phyloP scores from a whole-genome alignment of 2,113 vertebrate genomes.

The Rhinichthys klamathensis region DNA sequence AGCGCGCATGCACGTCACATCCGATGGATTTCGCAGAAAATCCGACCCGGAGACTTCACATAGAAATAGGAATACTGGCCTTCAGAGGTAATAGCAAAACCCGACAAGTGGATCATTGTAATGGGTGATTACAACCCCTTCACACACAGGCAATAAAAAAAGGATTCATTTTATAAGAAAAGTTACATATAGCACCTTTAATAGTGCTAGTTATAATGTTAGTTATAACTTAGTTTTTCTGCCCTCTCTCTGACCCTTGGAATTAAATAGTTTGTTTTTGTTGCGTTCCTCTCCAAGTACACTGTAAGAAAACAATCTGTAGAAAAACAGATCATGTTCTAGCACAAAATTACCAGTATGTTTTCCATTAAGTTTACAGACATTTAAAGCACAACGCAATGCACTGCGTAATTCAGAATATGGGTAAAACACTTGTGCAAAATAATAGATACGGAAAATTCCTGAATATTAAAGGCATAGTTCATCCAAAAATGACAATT shows the following conservation, averaged over 20 bases:
- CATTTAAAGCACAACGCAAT: background rate
- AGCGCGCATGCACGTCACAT: too few species aligned
- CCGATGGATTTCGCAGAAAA: too few species aligned
- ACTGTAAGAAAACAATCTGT: background rate
- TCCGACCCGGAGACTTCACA: too few species aligned
- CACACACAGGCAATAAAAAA: too few species aligned
- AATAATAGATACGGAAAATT: background rate
- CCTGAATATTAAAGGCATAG: background rate
- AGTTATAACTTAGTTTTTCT: background rate
- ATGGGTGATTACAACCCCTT: too few species aligned
- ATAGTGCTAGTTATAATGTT: background rate
- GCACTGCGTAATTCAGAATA: background rate
- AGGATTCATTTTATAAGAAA: too few species aligned
- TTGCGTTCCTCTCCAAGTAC: background rate
- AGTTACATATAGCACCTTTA: too few species aligned
- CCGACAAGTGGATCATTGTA: too few species aligned
- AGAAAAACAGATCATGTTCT: background rate
- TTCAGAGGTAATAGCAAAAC: too few species aligned
- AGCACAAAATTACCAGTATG: background rate
- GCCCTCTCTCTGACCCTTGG: background rate
- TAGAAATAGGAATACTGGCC: too few species aligned
- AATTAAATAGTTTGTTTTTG: background rate
- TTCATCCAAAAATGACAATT: too few species aligned
- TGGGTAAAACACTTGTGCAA: background rate
- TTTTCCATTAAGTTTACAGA: background rate